Evolutionary conservation across 2,888 invertebrate genomes (phyloP).

Genomic region (Cetonia aurata): DNA sequence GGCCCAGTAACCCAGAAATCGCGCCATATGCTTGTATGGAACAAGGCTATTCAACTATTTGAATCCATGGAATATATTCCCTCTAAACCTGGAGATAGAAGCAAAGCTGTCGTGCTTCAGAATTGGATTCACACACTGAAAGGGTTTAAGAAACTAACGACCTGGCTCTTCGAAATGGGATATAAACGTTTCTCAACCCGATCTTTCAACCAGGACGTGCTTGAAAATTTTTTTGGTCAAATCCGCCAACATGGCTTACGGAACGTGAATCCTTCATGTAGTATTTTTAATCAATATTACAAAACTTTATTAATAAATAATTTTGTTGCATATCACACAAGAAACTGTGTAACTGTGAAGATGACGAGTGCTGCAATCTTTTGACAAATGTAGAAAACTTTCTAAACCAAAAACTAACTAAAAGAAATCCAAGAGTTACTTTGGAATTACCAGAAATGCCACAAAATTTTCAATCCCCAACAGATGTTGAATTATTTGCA

Average conservation of each 20-base stretch:
- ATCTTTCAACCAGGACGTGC: constrained; percentile 5
- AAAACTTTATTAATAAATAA: constrained; percentile 12
- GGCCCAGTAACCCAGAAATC: not conserved
- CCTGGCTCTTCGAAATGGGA: not conserved
- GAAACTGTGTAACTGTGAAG: not conserved
- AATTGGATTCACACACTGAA: constrained; percentile 2
- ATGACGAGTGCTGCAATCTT: not conserved
- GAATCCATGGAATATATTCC: not conserved
- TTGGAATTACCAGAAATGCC: no score
- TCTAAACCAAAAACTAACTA: not conserved
- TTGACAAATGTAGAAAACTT: not conserved
- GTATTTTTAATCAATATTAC: not conserved
- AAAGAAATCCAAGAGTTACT: no score
- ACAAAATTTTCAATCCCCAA: no score
- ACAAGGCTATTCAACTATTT: not conserved
- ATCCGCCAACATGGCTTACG: constrained; percentile 2
- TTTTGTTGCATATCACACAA: not conserved
- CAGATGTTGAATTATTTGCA: no score
- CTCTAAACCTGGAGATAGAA: not conserved
- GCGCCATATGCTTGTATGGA: not conserved
- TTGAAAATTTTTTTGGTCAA: constrained; percentile 14
- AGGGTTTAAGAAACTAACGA: not conserved
- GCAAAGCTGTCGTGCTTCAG: not conserved
- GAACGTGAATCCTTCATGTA: constrained; percentile 13
- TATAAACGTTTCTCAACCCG: not conserved